These are phyloP conservation scores for Magallana gigas DNA, from an alignment of 1,140 invertebrate species.

Conservation along the genomic window DNA sequence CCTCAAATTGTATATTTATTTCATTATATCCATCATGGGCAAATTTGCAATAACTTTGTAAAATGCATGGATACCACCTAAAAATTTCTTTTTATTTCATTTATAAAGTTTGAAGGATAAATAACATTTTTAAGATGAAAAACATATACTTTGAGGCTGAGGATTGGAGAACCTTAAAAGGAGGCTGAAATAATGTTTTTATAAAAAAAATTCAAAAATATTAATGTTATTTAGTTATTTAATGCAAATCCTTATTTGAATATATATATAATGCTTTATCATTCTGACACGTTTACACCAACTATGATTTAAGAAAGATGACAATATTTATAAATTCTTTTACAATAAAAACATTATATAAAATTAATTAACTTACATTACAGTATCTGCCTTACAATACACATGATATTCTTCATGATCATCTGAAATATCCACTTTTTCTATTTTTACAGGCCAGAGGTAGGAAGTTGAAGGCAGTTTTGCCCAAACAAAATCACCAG, in stretches of 20 bases:
- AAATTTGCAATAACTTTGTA: constrained; percentile 23
- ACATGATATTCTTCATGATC: constrained; percentile 21
- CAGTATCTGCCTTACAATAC: constrained; percentile 20
- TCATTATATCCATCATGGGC: constrained; percentile 20
- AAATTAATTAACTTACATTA: neutral
- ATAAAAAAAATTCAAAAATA: constrained; percentile 16
- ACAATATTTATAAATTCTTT: constrained; percentile 24
- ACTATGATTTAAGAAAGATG: constrained; percentile 22
- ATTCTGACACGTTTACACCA: constrained; percentile 15
- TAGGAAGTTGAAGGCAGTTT: constrained; percentile 10
- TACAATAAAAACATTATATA: constrained; percentile 24
- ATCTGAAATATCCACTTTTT: constrained; percentile 18
- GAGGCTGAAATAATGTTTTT: constrained; percentile 12
- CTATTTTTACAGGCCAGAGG: constrained; percentile 15
- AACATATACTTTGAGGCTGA: constrained; percentile 20
- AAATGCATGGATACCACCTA: constrained; percentile 20
- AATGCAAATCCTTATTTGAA: constrained; percentile 22
- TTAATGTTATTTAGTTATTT: constrained; percentile 24
- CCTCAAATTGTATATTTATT: constrained; percentile 14
- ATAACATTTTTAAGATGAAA: constrained; percentile 24
- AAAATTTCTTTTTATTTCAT: constrained; percentile 2
- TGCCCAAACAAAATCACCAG: neutral
- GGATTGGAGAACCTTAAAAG: constrained; percentile 15
- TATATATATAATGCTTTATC: constrained; percentile 19
- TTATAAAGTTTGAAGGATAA: constrained; percentile 23